Percentiles rank a stretch among this genome's conserved stretches.
Evolutionary conservation across 2,888 invertebrate species (phyloP).

Genomic region (Neoaliturus tenellus): DNA sequence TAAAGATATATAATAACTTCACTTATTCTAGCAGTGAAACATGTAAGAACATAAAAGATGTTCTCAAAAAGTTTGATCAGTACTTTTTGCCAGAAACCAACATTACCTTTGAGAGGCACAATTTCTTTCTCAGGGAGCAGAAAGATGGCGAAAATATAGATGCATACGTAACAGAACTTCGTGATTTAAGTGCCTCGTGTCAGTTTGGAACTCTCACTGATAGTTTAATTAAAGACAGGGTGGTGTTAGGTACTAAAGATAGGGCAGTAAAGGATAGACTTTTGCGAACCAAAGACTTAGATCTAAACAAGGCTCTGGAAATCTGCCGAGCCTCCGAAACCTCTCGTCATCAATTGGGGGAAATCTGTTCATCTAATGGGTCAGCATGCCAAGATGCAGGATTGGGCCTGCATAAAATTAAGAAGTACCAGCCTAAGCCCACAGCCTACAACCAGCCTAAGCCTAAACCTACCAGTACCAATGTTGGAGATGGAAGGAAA

Average conservation of each 20-base stretch:
- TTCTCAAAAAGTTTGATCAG: not conserved
- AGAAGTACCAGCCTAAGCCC: not conserved
- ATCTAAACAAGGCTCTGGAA: constrained; percentile 12
- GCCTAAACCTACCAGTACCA: too few relatives aligned
- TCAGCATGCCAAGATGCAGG: not conserved
- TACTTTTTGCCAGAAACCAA: not conserved
- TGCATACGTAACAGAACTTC: not conserved
- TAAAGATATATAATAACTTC: constrained; percentile 17
- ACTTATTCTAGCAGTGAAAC: not conserved
- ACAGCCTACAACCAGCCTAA: not conserved
- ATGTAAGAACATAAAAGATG: not conserved
- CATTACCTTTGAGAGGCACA: not conserved
- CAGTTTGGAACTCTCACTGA: constrained; percentile 15
- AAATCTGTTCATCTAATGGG: not conserved
- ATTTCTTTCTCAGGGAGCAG: constrained; percentile 20
- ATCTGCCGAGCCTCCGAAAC: not conserved
- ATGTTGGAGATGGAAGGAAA: not conserved
- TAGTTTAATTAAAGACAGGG: constrained; percentile 5
- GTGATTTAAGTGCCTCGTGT: constrained; percentile 1
- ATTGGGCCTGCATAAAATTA: not conserved
- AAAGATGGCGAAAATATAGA: not conserved
- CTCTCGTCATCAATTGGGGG: not conserved
- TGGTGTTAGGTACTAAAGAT: constrained; percentile 23
- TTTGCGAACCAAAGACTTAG: not conserved
- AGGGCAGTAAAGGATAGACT: constrained; percentile 6